A percentile compares a stretch with the other conserved stretches of the same genome.
phyloP scores from a whole-genome alignment of 2,797 vertebrate species.

The Triplophysa bombifrons region DNA sequence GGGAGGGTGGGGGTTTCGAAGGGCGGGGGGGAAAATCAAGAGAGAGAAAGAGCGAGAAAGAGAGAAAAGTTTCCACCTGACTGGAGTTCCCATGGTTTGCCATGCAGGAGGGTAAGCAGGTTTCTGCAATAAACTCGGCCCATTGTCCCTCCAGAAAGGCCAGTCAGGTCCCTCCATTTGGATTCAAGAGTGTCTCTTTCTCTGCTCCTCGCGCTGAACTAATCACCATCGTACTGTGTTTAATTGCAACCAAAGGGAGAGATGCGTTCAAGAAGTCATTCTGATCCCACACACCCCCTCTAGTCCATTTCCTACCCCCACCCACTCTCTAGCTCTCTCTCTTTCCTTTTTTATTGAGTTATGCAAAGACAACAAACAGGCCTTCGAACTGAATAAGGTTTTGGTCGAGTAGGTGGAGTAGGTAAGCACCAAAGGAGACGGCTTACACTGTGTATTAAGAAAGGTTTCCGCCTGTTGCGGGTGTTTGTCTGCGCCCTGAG shows the following conservation, averaged over 20 bases:
- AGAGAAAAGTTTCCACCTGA: conserved; percentile 94
- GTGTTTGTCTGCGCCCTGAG: conserved; percentile 62
- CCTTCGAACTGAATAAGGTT: conserved; percentile 87
- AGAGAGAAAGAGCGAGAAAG: conserved; percentile 68
- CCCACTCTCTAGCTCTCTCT: conserved; percentile 61
- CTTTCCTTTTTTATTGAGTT: conserved; percentile 87
- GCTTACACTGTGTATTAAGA: conserved; percentile 78
- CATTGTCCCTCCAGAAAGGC: conserved; percentile 97
- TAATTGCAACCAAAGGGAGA: conserved; percentile 99
- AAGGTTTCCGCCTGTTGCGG: conserved; percentile 70
- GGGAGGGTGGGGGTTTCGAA: conserved; percentile 31
- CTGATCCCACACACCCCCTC: conserved; percentile 74
- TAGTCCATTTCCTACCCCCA: conserved; percentile 57
- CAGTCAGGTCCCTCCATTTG: conserved; percentile 98
- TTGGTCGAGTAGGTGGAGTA: conserved; percentile 63
- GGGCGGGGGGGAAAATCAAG: conserved; percentile 22
- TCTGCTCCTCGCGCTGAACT: conserved; percentile 96
- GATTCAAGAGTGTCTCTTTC: conserved; percentile 99
- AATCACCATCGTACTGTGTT: conserved; percentile 99
- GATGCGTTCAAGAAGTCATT: conserved; percentile 99
- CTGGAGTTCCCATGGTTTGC: conserved; percentile 99
- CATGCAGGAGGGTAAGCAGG: conserved; percentile 97
- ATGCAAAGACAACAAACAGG: conserved; percentile 93
- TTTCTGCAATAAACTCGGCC: conserved; percentile 99
- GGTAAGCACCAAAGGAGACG: conserved; percentile 85